Evolutionary conservation across 2,113 vertebrate species (phyloP), one percentile per base, ranked within the genome.

Genomic region (Forbesichthys papilliferus): DNA sequence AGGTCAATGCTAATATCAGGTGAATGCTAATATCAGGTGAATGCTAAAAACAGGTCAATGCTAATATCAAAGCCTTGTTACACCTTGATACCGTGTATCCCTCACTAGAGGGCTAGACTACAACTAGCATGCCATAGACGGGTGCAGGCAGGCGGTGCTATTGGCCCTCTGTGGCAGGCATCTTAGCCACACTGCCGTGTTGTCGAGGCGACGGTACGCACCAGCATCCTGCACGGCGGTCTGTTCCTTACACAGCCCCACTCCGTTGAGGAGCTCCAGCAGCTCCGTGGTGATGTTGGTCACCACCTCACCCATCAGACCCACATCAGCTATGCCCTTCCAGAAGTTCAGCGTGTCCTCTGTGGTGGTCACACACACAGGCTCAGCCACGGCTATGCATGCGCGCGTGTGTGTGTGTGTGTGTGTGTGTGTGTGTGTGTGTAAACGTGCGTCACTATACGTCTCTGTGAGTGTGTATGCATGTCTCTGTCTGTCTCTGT

Each of bases 311-410:
- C 97, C 97, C 93, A 99, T 95, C 79, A 99, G 86, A 13, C 97
- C 97, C 77, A 99, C 97, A 1, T 99, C 97, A 16, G 96, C 96
- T 46, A 99, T 99, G 72, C 97, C 97, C 80, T 96, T 98, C 97
- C 96, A 99, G 86, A 99, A 98, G 88, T 94, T 96, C 85, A 99
- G 81, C 0, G 96, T 98, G 78, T 99, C 97, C 90, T 99, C 97
- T 99, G 80, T 59, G 62, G 11, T 46, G 69, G 13, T 57, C 42
- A 66, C 48, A 54, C 14, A 9, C 7, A 16, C 12, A n/a, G 14
- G 10, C 12, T 48, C 11, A 46, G 36, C n/a, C 42, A 62, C n/a
- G 6, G 60, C 13, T 34, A 11, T 12, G 36, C 42, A 7, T 16
- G 16, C 10, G 60, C 8, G 60, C n/a, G 11, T 48, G 11, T 48